Percentiles rank a stretch among this genome's conserved stretches.
phyloP scores from a whole-genome alignment of 1,140 invertebrate genomes.

The Thaumetopoea pityocampa region DNA sequence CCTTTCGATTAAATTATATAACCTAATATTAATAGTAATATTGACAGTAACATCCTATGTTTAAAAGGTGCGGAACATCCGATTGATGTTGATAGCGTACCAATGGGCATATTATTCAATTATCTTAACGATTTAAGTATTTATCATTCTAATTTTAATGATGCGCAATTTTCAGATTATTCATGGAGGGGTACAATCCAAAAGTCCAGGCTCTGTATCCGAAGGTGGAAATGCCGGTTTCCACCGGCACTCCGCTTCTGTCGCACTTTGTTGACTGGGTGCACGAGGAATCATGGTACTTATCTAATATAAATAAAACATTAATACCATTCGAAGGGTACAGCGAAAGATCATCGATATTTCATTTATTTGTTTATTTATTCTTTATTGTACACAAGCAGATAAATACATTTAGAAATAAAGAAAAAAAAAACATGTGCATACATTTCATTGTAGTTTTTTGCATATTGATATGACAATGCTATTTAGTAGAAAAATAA shows the following conservation, averaged over 20 bases:
- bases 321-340: background rate
- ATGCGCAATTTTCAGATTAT: conserved; percentile 75
- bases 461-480: too few species aligned
- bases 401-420: too few species aligned
- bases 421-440: background rate
- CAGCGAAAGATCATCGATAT: background rate
- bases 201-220: conserved; percentile 79
- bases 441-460: background rate
- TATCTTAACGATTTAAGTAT: too few species aligned
- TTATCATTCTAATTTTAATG: background rate
- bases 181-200: conserved; percentile 79
- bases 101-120: too few species aligned
- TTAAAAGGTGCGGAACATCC: too few species aligned
- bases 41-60: background rate
- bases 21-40: background rate
- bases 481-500: too few species aligned
- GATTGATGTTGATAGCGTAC: too few species aligned
- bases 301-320: background rate
- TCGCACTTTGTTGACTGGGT: conserved; percentile 84
- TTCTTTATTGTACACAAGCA: too few species aligned
- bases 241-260: conserved; percentile 83
- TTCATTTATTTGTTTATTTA: too few species aligned
- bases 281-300: conserved; percentile 75
- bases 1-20: background rate
- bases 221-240: conserved; percentile 80